phyloP scores from a whole-genome alignment of 2,113 vertebrate genomes.

The Ginglymostoma cirratum region DNA sequence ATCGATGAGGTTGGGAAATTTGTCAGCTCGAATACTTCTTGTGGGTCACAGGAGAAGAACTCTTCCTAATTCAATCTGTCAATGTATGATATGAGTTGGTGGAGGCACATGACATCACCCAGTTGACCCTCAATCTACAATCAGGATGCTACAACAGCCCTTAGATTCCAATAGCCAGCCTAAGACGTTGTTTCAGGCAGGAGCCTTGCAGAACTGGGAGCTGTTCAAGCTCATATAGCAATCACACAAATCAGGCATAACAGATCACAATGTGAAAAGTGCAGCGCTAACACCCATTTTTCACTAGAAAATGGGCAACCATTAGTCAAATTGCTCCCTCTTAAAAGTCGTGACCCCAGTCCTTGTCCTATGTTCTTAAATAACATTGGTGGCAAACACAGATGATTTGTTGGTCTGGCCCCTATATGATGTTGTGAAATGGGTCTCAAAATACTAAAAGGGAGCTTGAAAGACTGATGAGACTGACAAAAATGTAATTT shows the following conservation, averaged over 20 bases:
- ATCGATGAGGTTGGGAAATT: not conserved
- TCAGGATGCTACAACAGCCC: not conserved
- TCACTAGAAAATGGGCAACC: not conserved
- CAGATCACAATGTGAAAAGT: not conserved
- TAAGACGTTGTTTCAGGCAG: not conserved
- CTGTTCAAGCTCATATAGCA: not conserved
- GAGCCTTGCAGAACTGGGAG: not conserved
- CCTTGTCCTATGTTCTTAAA: not conserved
- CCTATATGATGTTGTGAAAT: not conserved
- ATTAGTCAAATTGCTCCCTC: not conserved
- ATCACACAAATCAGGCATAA: not conserved
- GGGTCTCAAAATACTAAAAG: not conserved
- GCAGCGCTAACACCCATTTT: not conserved
- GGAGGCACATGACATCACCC: not conserved
- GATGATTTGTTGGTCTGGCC: not conserved
- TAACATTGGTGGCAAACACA: not conserved
- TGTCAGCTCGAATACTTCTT: not conserved
- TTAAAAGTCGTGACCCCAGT: not conserved
- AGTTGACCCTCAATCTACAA: not conserved
- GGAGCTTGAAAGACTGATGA: not conserved
- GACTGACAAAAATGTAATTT: constrained; percentile 19
- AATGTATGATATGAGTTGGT: not conserved
- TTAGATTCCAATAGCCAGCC: not conserved
- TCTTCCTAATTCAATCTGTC: not conserved
- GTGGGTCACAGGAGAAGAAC: not conserved